Conservation (phyloP, 2,888 invertebrate genomes). For the Tetranychus piercei region DNA sequence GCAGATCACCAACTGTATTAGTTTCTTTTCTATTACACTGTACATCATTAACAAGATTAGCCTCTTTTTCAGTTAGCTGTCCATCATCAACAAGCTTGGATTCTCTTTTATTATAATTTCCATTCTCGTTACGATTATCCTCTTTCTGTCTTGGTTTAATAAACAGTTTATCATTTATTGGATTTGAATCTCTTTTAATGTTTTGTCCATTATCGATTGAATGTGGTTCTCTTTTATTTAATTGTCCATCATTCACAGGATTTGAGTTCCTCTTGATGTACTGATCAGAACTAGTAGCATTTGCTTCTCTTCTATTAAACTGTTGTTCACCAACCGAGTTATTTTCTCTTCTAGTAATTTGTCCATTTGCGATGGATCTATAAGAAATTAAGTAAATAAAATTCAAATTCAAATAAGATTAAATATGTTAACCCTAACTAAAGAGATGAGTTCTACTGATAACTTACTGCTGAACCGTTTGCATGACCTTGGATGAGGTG, state of each 20-base stretch:
- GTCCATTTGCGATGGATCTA: background rate
- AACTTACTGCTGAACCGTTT: constrained; percentile 72
- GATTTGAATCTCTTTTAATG: background rate
- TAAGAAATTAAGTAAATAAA: background rate
- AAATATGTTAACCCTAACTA: too few relatives aligned
- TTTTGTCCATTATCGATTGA: background rate
- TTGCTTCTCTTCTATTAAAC: background rate
- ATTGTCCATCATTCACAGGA: background rate
- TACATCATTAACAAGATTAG: too few relatives aligned
- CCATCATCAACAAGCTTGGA: background rate
- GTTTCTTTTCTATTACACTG: background rate
- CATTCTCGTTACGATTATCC: too few relatives aligned
- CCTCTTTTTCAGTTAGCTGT: too few relatives aligned
- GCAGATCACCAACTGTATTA: constrained; percentile 5
- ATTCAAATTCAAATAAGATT: background rate
- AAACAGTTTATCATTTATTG: constrained; percentile 26
- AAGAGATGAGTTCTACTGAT: background rate
- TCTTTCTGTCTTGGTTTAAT: too few relatives aligned
- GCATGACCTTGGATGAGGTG: constrained; percentile 88
- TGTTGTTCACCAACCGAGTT: background rate
- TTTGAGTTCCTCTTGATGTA: background rate
- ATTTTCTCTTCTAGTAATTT: background rate
- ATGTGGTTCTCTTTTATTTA: constrained; percentile 53
- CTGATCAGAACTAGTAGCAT: background rate
- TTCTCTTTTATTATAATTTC: background rate